These are phyloP conservation scores for Volucella inflata DNA, from an alignment of 2,888 invertebrate genomes.

Conservation along the genomic window DNA sequence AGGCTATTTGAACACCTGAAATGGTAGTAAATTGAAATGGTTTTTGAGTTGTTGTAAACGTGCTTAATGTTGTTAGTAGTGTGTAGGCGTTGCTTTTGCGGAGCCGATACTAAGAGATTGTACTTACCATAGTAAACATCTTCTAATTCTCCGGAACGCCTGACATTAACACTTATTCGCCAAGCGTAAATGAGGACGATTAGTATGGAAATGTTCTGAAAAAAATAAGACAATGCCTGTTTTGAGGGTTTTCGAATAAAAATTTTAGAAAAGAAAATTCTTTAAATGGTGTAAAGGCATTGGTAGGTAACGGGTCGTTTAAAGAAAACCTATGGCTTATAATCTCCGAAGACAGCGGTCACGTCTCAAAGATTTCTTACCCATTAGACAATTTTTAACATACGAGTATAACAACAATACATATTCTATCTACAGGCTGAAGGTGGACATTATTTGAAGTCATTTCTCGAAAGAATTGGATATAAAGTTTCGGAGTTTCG, in stretches of 20 bases:
- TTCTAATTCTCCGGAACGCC: conserved; percentile 88
- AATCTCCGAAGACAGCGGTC: too few relatives aligned
- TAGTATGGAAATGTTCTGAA: conserved; percentile 90
- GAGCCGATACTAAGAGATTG: background rate
- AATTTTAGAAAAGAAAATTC: too few relatives aligned
- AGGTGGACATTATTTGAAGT: too few relatives aligned
- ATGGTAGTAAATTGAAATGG: conserved; percentile 77
- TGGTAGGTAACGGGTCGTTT: too few relatives aligned
- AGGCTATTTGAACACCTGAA: conserved; percentile 92
- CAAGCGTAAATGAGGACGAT: conserved; percentile 90
- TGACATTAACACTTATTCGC: conserved; percentile 89
- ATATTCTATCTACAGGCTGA: too few relatives aligned
- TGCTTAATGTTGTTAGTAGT: background rate
- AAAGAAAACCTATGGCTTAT: too few relatives aligned
- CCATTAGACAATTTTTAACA: too few relatives aligned
- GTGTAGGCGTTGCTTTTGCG: background rate
- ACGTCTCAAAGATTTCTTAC: too few relatives aligned
- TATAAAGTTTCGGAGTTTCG: too few relatives aligned
- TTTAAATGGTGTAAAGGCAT: too few relatives aligned
- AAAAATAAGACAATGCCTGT: conserved; percentile 16
- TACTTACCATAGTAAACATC: conserved; percentile 91
- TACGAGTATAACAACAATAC: too few relatives aligned
- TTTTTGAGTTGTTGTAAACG: conserved; percentile 16
- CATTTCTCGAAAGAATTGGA: too few relatives aligned
- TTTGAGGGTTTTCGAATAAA: background rate